These are phyloP conservation scores for Saguinus imperator DNA, from an alignment of 2,113 vertebrate genomes.

Conservation along the genomic window DNA sequence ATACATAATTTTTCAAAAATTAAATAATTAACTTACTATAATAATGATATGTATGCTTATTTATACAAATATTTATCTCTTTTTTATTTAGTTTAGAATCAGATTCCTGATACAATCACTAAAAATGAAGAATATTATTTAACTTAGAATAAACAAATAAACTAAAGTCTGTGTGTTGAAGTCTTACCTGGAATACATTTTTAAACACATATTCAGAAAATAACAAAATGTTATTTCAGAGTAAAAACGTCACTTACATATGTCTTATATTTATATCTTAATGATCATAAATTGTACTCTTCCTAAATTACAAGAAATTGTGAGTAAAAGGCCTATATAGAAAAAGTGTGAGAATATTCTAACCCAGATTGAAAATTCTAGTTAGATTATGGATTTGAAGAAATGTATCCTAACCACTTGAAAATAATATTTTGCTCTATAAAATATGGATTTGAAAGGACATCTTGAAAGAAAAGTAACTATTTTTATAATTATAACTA, in stretches of 20 bases:
- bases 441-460: not conserved
- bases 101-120: not conserved
- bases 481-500: slow-evolving; percentile 9
- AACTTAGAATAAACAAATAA: not conserved
- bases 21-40: not conserved
- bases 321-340: not conserved
- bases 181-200: not conserved
- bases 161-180: not conserved
- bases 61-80: not conserved
- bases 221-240: not conserved
- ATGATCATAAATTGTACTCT: not conserved
- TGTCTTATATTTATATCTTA: not conserved
- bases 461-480: not conserved
- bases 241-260: not conserved
- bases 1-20: not conserved
- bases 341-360: not conserved
- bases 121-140: not conserved
- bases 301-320: not conserved
- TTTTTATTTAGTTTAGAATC: not conserved
- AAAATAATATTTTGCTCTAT: not conserved
- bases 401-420: not conserved
- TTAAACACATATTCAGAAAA: not conserved
- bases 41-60: not conserved
- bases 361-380: not conserved
- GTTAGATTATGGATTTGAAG: not conserved